phyloP scores from a whole-genome alignment of 2,888 invertebrate species.

The Nemotelus nigrinus region DNA sequence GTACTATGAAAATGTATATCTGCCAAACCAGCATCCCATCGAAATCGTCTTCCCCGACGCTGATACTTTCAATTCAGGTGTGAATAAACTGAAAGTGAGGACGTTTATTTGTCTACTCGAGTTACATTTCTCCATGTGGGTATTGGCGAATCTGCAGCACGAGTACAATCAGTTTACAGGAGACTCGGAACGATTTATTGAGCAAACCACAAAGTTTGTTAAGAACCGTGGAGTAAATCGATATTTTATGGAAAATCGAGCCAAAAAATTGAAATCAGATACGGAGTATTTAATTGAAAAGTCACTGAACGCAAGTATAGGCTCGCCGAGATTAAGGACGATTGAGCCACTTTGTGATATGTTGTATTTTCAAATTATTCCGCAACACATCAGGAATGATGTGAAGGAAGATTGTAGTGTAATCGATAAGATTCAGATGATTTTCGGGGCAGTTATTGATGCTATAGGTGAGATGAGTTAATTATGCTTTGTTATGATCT shows the following conservation, averaged over 20 bases:
- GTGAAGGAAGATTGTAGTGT: conserved; percentile 55
- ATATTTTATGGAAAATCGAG: conserved; percentile 60
- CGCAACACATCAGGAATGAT: conserved; percentile 56
- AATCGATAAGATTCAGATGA: conserved; percentile 59
- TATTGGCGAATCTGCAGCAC: conserved; percentile 59
- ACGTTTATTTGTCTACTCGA: conserved; percentile 61
- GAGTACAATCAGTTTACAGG: conserved; percentile 58
- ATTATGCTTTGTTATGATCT: background rate
- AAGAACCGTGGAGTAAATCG: conserved; percentile 60
- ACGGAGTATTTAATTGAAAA: conserved; percentile 54
- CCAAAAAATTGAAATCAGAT: conserved; percentile 55
- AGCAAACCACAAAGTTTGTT: conserved; percentile 59
- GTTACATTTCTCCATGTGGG: conserved; percentile 60
- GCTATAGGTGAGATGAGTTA: conserved; percentile 40
- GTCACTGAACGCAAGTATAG: conserved; percentile 57
- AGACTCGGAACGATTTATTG: conserved; percentile 59
- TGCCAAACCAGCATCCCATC: conserved; percentile 58
- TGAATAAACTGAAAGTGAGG: conserved; percentile 59
- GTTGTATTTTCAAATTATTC: conserved; percentile 59
- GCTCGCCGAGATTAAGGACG: conserved; percentile 54
- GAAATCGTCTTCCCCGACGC: conserved; percentile 60
- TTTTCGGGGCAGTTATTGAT: conserved; percentile 50
- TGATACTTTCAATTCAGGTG: conserved; percentile 57
- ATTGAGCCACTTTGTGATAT: conserved; percentile 58
- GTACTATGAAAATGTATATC: conserved; percentile 60